These are phyloP conservation scores for Pachycephala philippinensis DNA, from an alignment of 2,113 vertebrate species.

Conservation along the genomic window DNA sequence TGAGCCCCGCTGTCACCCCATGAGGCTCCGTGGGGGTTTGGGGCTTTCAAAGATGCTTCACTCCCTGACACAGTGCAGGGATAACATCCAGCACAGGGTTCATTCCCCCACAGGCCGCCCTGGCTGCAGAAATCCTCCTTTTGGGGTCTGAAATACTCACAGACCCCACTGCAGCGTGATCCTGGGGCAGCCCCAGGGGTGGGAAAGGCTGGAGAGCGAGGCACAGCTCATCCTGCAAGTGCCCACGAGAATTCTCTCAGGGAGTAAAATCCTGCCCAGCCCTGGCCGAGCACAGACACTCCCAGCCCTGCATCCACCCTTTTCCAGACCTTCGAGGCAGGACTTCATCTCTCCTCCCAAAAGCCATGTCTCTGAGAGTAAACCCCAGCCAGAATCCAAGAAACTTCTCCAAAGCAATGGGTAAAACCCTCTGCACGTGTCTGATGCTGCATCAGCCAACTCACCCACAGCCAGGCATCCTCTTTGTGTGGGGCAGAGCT, in stretches of 20 bases:
- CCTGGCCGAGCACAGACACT: rapidly evolving
- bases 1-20: rapidly evolving
- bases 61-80: rapidly evolving
- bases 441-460: rapidly evolving
- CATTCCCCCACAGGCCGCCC: too few species aligned
- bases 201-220: background rate
- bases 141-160: background rate
- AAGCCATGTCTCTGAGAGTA: background rate
- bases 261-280: background rate
- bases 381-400: background rate
- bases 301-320: background rate
- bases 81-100: background rate
- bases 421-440: rapidly evolving
- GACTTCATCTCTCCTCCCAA: background rate
- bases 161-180: background rate
- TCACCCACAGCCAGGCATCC: background rate
- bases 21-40: rapidly evolving
- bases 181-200: background rate
- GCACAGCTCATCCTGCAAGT: background rate
- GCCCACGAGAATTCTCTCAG: rapidly evolving
- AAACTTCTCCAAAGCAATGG: background rate
- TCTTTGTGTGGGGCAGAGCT: background rate
- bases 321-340: background rate
- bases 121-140: background rate
- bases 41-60: background rate